Evolutionary conservation across 1,140 invertebrate species (phyloP), one percentile per base, ranked within the genome.

Genomic region (Ceratosolen solmsi): DNA sequence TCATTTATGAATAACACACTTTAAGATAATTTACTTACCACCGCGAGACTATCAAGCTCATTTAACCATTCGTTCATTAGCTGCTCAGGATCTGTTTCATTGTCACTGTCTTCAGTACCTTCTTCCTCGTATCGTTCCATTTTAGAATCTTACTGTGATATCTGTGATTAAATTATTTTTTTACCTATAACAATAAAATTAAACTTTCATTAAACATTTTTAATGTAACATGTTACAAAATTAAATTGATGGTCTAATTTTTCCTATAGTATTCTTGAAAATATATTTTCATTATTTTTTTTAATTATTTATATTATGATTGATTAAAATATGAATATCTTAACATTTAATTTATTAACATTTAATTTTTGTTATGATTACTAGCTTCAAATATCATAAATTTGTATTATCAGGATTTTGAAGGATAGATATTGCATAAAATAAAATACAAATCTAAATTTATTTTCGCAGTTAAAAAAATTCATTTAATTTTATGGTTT

Each of bases 61-160:
- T 94, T 94, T 2, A 95, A 90, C 93, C 94, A 94, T 82, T 94
- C 93, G 87, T 94, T 94, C 79, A 95, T 89, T 54, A 94, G 91
- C 82, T 93, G 92, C 85, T 94, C 94, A 17, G 94, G 94, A 89
- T 93, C 92, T 75, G 90, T 91, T 86, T 93, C 92, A 81, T 92
- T 90, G 88, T 93, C 92, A 73, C 92, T 93, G 85, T 93, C 92
- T 58, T 90, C 91, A 78, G 89, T 91, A 72, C 87, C 91, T 85
- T 91, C 89, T 84, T 91, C 90, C 82, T 91, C 89, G 85, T 91
- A 91, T 38, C 90, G 88, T 20, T 91, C 90, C 91, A 92, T 92
- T 86, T 86, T 87, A 65, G 33, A 38, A 76, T 84, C 68, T 76
- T 86, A 79, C 83, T 76, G 82, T 81, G 25, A 30, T 71, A 11